These are phyloP conservation scores for Pristionchus japonicus DNA, from an alignment of 2,888 invertebrate genomes.

Conservation along the genomic window DNA sequence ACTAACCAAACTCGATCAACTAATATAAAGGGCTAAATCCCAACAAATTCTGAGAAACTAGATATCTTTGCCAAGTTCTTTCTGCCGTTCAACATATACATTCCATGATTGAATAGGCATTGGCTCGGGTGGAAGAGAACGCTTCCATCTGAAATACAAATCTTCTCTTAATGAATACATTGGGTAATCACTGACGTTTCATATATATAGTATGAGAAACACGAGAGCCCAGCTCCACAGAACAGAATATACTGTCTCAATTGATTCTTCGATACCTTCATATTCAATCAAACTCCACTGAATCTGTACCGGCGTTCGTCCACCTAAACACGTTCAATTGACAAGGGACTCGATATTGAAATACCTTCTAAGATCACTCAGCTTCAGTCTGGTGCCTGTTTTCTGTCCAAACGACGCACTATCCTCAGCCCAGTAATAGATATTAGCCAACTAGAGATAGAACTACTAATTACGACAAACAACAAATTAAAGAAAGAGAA, in stretches of 20 bases:
- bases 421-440: conserved; percentile 64
- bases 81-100: conserved; percentile 58
- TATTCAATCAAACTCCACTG: conserved; percentile 10
- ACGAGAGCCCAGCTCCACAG: not conserved
- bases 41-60: not conserved
- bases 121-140: conserved; percentile 55
- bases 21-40: not conserved
- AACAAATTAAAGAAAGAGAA: too few species aligned
- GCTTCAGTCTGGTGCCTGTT: conserved; percentile 58
- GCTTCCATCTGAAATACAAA: conserved; percentile 48
- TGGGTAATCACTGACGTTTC: not conserved
- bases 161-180: not conserved
- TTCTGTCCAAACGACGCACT: conserved; percentile 62
- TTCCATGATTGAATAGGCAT: conserved; percentile 67
- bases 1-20: not conserved
- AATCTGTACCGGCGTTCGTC: conserved; percentile 47
- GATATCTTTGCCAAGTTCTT: conserved; percentile 56
- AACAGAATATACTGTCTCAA: conserved; percentile 35
- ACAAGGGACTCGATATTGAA: not conserved
- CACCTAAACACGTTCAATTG: not conserved
- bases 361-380: conserved; percentile 60
- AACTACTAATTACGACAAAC: not conserved
- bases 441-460: conserved; percentile 41
- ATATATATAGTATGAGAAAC: conserved; percentile 49
- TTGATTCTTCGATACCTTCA: not conserved